phyloP scores from a whole-genome alignment of 2,113 vertebrate genomes.

The Psittacula cyanocephala region DNA sequence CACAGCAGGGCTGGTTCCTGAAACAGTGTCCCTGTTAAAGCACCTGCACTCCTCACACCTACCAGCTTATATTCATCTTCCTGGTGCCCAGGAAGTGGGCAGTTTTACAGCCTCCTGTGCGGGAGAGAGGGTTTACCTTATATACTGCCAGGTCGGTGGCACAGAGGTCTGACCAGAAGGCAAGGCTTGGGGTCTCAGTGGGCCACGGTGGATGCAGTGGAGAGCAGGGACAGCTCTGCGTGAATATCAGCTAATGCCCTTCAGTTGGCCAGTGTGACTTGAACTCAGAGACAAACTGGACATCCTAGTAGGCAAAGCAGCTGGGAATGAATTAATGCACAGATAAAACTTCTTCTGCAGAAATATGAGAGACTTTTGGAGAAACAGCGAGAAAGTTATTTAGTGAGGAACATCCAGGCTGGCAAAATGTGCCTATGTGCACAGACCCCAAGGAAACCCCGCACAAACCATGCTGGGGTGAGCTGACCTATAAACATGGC shows the following conservation, averaged over 20 bases:
- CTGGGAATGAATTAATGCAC: neutral
- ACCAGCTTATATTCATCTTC: neutral
- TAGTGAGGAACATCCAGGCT: neutral
- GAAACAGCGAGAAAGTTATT: neutral
- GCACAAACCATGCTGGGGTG: neutral
- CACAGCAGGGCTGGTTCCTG: neutral
- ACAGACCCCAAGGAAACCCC: neutral
- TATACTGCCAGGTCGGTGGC: neutral
- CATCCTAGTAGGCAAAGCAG: neutral
- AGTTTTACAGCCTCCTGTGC: neutral
- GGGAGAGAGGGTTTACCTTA: neutral
- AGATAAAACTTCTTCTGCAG: neutral
- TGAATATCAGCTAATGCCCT: neutral
- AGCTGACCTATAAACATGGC: neutral
- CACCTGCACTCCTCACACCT: neutral
- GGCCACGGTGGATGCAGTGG: rapidly evolving
- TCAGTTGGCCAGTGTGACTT: rapidly evolving
- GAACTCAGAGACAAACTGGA: neutral
- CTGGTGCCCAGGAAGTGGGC: neutral
- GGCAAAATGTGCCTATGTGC: neutral
- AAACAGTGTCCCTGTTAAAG: neutral
- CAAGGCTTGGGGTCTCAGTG: neutral
- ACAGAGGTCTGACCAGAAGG: neutral
- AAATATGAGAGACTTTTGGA: neutral
- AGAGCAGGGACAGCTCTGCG: neutral